Conservation (phyloP, 2,888 invertebrate genomes). For the Agrochola macilenta region DNA sequence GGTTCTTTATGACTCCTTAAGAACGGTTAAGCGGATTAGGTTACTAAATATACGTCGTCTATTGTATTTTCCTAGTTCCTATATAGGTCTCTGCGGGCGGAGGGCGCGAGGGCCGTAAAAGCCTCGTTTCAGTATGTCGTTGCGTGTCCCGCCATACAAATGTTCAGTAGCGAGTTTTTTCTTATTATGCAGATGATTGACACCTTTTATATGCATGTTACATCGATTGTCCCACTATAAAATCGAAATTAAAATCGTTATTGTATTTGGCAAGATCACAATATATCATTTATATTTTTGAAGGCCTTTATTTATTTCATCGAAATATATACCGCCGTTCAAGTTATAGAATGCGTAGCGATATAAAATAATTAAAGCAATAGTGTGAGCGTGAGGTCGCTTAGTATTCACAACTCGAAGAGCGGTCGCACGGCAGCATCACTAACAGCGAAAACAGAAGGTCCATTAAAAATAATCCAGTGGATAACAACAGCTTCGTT, state of each 20-base stretch:
- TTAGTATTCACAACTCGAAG: not conserved
- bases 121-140: constrained; percentile 5
- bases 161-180: not conserved
- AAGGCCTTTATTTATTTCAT: not conserved
- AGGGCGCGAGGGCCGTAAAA: not conserved
- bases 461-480: not conserved
- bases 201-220: constrained; percentile 2
- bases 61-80: too few relatives aligned
- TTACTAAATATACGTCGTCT: too few relatives aligned
- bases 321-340: not conserved
- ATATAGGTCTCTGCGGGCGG: constrained; percentile 9
- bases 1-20: too few relatives aligned
- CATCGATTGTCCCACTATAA: not conserved
- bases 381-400: not conserved
- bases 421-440: not conserved
- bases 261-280: not conserved
- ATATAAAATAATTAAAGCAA: not conserved
- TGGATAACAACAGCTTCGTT: not conserved
- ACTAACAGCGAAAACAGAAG: not conserved
- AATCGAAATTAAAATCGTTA: not conserved
- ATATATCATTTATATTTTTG: not conserved
- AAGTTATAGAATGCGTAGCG: not conserved
- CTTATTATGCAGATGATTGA: not conserved
- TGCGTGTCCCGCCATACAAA: not conserved
- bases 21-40: too few relatives aligned